Evolutionary conservation across 2,797 vertebrate genomes (phyloP).

Genomic region (Anisognathus igniventris): DNA sequence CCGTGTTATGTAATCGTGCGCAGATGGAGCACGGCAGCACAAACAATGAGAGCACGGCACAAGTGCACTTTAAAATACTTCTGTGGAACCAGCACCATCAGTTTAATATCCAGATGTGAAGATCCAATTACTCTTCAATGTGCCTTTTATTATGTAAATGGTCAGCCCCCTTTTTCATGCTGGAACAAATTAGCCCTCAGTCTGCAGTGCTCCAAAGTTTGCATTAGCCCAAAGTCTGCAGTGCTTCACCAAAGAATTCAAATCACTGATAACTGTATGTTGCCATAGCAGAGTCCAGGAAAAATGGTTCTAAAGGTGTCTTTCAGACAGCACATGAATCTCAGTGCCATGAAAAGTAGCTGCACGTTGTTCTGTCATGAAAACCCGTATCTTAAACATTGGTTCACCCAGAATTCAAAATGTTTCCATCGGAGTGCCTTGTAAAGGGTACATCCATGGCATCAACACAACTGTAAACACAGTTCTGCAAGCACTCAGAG

Average conservation of each 20-base stretch:
- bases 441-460: not conserved
- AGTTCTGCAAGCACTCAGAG: not conserved
- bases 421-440: not conserved
- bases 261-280: not conserved
- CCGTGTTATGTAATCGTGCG: slow-evolving; percentile 63
- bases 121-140: not conserved
- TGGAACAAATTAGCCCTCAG: slow-evolving; percentile 39
- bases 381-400: not conserved
- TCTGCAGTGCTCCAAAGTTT: not conserved
- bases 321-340: not conserved
- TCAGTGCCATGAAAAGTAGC: not conserved
- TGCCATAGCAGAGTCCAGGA: not conserved
- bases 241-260: not conserved
- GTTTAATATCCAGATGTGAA: slow-evolving; percentile 52
- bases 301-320: not conserved
- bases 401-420: not conserved
- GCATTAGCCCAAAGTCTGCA: not conserved
- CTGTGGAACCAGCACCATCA: not conserved
- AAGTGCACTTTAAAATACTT: slow-evolving; percentile 7
- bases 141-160: slow-evolving; percentile 50
- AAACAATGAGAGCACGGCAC: not conserved
- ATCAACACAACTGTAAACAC: not conserved
- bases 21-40: slow-evolving; percentile 63
- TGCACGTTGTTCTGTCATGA: not conserved
- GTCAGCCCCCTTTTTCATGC: not conserved